Evolutionary conservation across 2,888 invertebrate genomes (phyloP), one percentile per base, ranked within the genome.

Genomic region (Thumatha senex): DNA sequence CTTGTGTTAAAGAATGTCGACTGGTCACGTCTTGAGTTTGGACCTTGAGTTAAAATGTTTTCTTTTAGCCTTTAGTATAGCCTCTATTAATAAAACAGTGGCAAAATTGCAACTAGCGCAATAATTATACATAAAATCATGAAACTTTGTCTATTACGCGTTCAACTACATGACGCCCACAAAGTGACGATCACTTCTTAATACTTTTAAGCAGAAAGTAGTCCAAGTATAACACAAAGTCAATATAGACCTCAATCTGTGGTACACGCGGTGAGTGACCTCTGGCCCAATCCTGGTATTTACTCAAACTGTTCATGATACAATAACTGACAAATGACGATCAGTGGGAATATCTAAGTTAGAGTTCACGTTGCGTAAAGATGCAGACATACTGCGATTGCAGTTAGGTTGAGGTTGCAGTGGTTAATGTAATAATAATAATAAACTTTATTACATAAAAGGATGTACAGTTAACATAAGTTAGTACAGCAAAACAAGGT

Each of bases 261-360:
- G 70, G 48, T 53, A 48, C 40, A 8, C 33, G 45, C 52, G 76
- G 73, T 74, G 63, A 72, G 59, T 67, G 72, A 76, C 74, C 67
- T 63, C 52, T 68, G 63, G 67, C 59, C 69, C 53, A 53, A 47
- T 58, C 67, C 48, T 68, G 66, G 66, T 70, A 73, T 76, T 74
- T 70, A 73, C 74, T 73, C 76, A 78, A 81, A 81, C 73, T 66
- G 63, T 65, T 66, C 66, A 72, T 64, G 73, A 70, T 72, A 65
- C 61, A 67, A 60, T 70, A 72, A 73, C 78, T 77, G 81, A 82
- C 82, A 80, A 80, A 82, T 78, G 76, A 82, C 72, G 74, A 78
- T 78, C 73, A 57, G 67, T 65, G 65, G 64, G 68, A 64, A 68
- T 70, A 70, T 67, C 67, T 63, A 69, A 68, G 72, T 65, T 78